Evolutionary conservation across 2,113 vertebrate species (phyloP), one percentile per base, ranked within the genome.

Genomic region (Telmatochromis sp.): DNA sequence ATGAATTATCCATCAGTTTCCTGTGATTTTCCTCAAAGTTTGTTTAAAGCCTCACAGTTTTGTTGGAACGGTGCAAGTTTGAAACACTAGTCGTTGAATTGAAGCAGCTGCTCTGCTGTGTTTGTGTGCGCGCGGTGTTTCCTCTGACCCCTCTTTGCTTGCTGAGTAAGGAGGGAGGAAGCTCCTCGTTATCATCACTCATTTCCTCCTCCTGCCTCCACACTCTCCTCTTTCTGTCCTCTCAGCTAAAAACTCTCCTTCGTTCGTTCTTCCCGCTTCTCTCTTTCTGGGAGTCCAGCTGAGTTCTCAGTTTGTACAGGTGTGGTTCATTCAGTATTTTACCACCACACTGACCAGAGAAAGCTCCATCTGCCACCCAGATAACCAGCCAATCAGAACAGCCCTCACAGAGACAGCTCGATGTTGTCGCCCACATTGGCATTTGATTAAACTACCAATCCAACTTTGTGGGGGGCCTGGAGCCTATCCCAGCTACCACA

Each of bases 81-180:
- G 17, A 51, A 49, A 51, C 45, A n/a, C 73, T 78, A 49, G 45
- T 78, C 1, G 4, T 51, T 8, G 45, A n/a, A 78, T 78, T 26
- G 45, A 78, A 51, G 73, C 45, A 31, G 73, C 73, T 78, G 42
- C 15, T 47, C 15, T 40, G 37, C 23, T 33, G 17, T 10, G 11
- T 45, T 21, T 60, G 83, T 55, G 47, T 58, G 35, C 21, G 11
- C 11, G 40, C 26, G 2, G 82, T 17, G 37, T 79, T 79, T 85
- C 53, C 40, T 78, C 26, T 21, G 81, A 79, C 42, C 83, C 17
- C 85, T 37, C 47, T 83, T 84, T 68, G 80, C 70, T 28, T 89
- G 93, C 91, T 94, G 92, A 93, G 65, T 93, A 51, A 91, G 92
- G 88, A 89, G 2, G 35, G 13, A 92, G 93, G 93, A 96, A 94